Evolutionary conservation across 1,140 invertebrate genomes (phyloP).

Genomic region (Samia ricini): DNA sequence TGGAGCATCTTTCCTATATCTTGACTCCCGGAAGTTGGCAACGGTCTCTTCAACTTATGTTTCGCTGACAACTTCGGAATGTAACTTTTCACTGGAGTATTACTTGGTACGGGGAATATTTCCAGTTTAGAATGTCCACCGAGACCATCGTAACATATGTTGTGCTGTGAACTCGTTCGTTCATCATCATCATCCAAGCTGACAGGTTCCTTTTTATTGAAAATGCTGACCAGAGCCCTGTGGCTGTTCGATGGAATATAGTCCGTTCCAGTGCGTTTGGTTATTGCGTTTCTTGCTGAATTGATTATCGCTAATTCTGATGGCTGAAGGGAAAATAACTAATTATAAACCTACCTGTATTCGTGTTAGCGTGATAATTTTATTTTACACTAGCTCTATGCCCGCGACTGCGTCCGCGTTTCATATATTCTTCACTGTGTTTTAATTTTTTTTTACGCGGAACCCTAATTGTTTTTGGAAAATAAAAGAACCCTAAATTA

Average conservation of each 20-base stretch:
- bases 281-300: slow-evolving; percentile 28
- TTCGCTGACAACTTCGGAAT: slow-evolving; percentile 47
- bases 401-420: too few relatives aligned
- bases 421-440: too few relatives aligned
- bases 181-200: slow-evolving; percentile 30
- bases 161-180: slow-evolving; percentile 25
- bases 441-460: too few relatives aligned
- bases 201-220: slow-evolving; percentile 43
- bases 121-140: slow-evolving; percentile 66
- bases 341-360: neutral
- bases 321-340: slow-evolving; percentile 40
- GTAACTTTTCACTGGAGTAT: slow-evolving; percentile 27
- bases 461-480: too few relatives aligned
- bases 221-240: slow-evolving; percentile 41
- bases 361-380: too few relatives aligned
- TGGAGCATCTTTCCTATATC: slow-evolving; percentile 51
- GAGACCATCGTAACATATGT: slow-evolving; percentile 59
- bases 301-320: slow-evolving; percentile 50
- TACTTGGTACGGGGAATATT: slow-evolving; percentile 49
- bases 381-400: too few relatives aligned
- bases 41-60: slow-evolving; percentile 49
- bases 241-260: slow-evolving; percentile 3
- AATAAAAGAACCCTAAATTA: too few relatives aligned
- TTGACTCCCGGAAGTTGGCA: slow-evolving; percentile 31
- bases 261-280: neutral